A percentile compares a stretch with the other conserved stretches of the same genome.
Conservation (phyloP, 2,113 vertebrate genomes). For the Crotalus viridis region DNA sequence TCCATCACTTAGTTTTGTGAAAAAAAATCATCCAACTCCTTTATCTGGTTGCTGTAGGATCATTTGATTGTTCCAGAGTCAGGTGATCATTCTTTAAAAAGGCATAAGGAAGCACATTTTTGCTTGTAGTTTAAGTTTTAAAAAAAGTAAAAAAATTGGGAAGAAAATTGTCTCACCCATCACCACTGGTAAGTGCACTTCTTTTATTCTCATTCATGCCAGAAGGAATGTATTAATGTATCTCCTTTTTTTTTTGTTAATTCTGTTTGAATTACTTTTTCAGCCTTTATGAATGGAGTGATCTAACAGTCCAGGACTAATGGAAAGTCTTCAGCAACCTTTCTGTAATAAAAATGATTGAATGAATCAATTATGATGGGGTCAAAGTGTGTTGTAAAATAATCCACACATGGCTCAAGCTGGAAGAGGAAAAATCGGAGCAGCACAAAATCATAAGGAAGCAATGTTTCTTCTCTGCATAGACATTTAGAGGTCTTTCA, state of each 20-base stretch:
- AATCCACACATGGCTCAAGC: background rate
- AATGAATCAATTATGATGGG: background rate
- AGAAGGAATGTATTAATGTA: background rate
- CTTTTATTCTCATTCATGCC: background rate
- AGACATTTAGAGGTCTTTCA: background rate
- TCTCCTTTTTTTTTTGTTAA: background rate
- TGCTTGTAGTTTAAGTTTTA: background rate
- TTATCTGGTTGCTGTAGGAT: background rate
- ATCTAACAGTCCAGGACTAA: background rate
- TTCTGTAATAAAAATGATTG: background rate
- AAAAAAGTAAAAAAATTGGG: background rate
- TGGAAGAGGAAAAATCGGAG: background rate
- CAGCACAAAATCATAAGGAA: background rate
- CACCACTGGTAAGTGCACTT: background rate
- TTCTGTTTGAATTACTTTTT: background rate
- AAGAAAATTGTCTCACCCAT: background rate
- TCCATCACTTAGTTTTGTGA: background rate
- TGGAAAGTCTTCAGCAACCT: background rate
- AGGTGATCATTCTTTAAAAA: background rate
- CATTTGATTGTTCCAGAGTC: background rate
- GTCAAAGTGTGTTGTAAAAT: background rate
- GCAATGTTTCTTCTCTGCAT: background rate
- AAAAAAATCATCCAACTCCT: background rate
- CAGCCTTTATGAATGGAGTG: background rate
- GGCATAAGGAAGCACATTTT: background rate